phyloP scores from a whole-genome alignment of 2,797 vertebrate species.

The Ctenosaura bakeri region DNA sequence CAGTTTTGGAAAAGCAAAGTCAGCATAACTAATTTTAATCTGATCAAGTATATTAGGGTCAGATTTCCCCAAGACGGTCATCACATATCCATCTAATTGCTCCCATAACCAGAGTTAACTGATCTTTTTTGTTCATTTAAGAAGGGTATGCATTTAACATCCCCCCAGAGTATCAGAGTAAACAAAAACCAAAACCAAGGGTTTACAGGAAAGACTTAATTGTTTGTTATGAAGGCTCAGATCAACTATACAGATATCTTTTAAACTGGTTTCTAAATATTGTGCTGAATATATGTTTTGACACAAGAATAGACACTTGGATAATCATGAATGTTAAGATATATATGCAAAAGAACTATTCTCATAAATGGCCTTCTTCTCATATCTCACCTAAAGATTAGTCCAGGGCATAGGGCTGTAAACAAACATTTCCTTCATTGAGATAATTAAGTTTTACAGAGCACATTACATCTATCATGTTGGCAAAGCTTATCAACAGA shows the following conservation, averaged over 20 bases:
- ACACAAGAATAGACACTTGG: neutral
- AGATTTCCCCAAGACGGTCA: neutral
- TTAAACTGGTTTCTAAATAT: neutral
- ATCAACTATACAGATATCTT: neutral
- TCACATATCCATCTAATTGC: neutral
- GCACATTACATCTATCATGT: neutral
- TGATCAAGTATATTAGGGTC: neutral
- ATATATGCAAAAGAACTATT: neutral
- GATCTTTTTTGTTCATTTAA: conserved; percentile 1
- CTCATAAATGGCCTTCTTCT: neutral
- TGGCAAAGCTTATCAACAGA: neutral
- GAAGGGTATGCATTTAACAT: neutral
- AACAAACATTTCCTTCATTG: neutral
- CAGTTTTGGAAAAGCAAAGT: neutral
- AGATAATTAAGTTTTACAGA: neutral
- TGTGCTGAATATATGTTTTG: neutral
- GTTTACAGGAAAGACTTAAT: neutral
- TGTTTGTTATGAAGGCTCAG: neutral
- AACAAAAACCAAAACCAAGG: neutral
- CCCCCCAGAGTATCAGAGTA: neutral
- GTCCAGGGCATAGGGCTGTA: neutral
- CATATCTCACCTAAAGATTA: neutral
- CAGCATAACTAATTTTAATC: neutral
- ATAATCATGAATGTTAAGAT: neutral
- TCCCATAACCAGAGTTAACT: neutral